A percentile compares a stretch with the other conserved stretches of the same genome.
Conservation (phyloP, 2,113 vertebrate genomes). For the Myrmecophaga tridactyla region DNA sequence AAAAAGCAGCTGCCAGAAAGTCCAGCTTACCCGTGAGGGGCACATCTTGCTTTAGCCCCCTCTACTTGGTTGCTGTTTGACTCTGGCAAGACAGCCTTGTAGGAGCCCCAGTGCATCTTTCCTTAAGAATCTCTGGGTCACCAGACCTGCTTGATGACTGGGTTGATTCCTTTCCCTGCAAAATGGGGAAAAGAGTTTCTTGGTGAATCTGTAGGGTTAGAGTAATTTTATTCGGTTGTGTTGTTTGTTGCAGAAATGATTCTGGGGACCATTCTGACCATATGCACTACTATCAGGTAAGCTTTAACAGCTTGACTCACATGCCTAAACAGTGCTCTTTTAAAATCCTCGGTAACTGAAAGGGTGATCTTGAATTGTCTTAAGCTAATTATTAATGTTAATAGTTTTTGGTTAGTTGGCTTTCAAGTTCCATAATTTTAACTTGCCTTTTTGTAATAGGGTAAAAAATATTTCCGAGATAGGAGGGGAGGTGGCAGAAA, state of each 20-base stretch:
- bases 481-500: constrained; percentile 82
- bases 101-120: neutral
- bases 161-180: neutral
- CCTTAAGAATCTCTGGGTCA: neutral
- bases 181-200: neutral
- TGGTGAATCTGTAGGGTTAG: neutral
- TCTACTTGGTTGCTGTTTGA: neutral
- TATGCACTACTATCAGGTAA: constrained; percentile 84
- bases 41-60: neutral
- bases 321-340: neutral
- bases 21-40: neutral
- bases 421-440: constrained; percentile 69
- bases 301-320: constrained; percentile 32
- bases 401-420: neutral
- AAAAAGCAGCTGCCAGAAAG: neutral
- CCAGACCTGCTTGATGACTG: neutral
- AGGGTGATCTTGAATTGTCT: constrained; percentile 50
- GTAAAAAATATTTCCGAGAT: constrained; percentile 85
- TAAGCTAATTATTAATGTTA: neutral
- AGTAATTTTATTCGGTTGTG: neutral
- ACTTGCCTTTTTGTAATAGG: constrained; percentile 79
- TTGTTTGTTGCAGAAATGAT: constrained; percentile 82
- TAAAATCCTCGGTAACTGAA: constrained; percentile 37
- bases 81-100: neutral
- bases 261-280: constrained; percentile 84